Percentiles rank a stretch among this genome's conserved stretches.
phyloP scores from a whole-genome alignment of 92 coral and sea anemone genomes.

The Zoanthus solanderi region DNA sequence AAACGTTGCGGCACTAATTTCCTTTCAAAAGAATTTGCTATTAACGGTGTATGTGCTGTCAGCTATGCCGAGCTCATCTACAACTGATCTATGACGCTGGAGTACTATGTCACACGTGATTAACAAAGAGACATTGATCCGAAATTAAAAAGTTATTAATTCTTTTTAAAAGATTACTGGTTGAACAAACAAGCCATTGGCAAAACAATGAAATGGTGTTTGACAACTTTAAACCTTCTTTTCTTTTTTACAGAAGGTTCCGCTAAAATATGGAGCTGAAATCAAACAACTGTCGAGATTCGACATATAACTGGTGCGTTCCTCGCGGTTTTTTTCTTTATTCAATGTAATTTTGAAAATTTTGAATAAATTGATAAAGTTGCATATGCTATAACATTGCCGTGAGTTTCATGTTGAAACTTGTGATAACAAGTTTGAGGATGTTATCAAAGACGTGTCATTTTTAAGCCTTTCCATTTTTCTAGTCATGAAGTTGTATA shows the following conservation, averaged over 20 bases:
- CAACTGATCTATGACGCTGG: slow-evolving; percentile 32
- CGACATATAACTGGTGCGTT: slow-evolving; percentile 21
- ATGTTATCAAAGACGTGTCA: slow-evolving; percentile 42
- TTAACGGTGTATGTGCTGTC: slow-evolving; percentile 37
- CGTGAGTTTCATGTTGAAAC: slow-evolving; percentile 11
- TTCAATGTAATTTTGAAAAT: slow-evolving; percentile 21
- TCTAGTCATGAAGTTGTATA: slow-evolving; percentile 34
- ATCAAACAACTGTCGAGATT: slow-evolving; percentile 37
- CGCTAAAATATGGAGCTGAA: neutral
- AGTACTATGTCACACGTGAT: slow-evolving; percentile 78
- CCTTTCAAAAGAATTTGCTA: slow-evolving; percentile 48
- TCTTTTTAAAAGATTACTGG: slow-evolving; percentile 82
- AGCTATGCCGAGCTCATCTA: neutral
- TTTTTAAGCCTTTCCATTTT: slow-evolving; percentile 8
- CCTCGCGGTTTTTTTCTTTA: neutral
- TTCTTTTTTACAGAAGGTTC: neutral
- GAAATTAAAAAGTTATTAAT: slow-evolving; percentile 93
- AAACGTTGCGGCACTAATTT: slow-evolving; percentile 12
- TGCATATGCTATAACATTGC: slow-evolving; percentile 1
- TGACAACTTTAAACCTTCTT: slow-evolving; percentile 33
- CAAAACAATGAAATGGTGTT: slow-evolving; percentile 39
- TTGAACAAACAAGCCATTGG: slow-evolving; percentile 77
- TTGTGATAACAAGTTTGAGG: slow-evolving; percentile 32
- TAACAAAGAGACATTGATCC: slow-evolving; percentile 85
- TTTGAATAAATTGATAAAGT: slow-evolving; percentile 16